Evolutionary conservation across 2,797 vertebrate genomes (phyloP).

Genomic region (Lepilemur septentrionalis): DNA sequence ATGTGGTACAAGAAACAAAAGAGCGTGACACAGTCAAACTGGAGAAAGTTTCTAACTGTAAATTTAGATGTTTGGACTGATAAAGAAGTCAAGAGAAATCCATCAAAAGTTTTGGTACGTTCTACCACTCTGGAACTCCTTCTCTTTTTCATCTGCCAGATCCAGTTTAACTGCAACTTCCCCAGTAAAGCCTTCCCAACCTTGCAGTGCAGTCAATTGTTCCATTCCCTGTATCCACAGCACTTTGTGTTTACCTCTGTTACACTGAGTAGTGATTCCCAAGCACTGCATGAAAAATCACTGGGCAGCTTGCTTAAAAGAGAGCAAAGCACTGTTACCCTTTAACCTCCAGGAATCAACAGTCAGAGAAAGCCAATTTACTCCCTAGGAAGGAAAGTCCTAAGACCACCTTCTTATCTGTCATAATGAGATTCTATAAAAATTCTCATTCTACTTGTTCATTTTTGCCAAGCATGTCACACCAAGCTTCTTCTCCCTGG

Average conservation of each 20-base stretch:
- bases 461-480: constrained; percentile 10
- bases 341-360: neutral
- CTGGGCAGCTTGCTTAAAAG: neutral
- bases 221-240: neutral
- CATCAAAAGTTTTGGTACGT: neutral
- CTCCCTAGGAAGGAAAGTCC: neutral
- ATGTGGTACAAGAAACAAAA: neutral
- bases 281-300: neutral
- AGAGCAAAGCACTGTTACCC: neutral
- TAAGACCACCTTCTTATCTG: neutral
- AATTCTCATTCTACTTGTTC: neutral
- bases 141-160: neutral
- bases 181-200: neutral
- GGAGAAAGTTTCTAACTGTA: neutral
- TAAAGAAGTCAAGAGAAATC: neutral
- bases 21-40: neutral
- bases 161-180: neutral
- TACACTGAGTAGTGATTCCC: neutral
- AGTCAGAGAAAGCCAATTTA: neutral
- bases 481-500: neutral
- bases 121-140: neutral
- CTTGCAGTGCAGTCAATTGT: neutral
- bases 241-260: neutral
- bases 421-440: neutral
- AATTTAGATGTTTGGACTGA: neutral